These are phyloP conservation scores for Zaprionus davidi DNA, from an alignment of 1,140 invertebrate species.

Conservation along the genomic window DNA sequence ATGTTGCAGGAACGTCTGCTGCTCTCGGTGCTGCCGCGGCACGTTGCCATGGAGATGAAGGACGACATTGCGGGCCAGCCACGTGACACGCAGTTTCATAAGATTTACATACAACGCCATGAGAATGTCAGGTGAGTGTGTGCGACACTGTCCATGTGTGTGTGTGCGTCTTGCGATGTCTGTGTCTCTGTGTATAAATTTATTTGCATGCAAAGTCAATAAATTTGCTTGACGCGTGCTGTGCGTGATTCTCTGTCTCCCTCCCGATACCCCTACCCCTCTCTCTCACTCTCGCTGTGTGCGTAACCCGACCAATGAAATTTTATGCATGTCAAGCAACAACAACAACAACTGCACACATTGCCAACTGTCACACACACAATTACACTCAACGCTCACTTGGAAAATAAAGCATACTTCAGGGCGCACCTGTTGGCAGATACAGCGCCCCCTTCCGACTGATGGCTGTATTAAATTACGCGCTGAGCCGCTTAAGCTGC, in stretches of 20 bases:
- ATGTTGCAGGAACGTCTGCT: conserved; percentile 92
- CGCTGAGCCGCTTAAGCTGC: conserved; percentile 72
- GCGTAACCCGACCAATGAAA: conserved; percentile 67
- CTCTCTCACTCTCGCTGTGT: conserved; percentile 29
- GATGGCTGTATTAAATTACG: conserved; percentile 71
- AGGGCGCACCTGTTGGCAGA: conserved; percentile 68
- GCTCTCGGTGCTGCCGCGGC: conserved; percentile 95
- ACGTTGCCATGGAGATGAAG: conserved; percentile 99
- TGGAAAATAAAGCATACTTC: conserved; percentile 69
- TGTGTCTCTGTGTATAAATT: conserved; percentile 52
- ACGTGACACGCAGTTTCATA: conserved; percentile 97
- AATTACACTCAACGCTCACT: conserved; percentile 18
- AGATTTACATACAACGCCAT: conserved; percentile 98
- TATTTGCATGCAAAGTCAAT: conserved; percentile 79
- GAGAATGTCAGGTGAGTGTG: conserved; percentile 95
- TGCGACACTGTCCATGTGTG: background rate
- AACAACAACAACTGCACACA: conserved; percentile 51
- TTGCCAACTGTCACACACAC: conserved; percentile 44
- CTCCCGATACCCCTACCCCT: background rate
- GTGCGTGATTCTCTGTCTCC: conserved; percentile 2
- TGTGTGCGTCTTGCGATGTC: conserved; percentile 9
- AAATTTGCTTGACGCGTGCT: conserved; percentile 59
- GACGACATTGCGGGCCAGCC: conserved; percentile 96
- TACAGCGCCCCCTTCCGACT: conserved; percentile 14
- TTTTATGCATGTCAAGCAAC: conserved; percentile 67